Evolutionary conservation across 1,140 invertebrate genomes (phyloP), one percentile per base, ranked within the genome.

Genomic region (Subanguina moxae): DNA sequence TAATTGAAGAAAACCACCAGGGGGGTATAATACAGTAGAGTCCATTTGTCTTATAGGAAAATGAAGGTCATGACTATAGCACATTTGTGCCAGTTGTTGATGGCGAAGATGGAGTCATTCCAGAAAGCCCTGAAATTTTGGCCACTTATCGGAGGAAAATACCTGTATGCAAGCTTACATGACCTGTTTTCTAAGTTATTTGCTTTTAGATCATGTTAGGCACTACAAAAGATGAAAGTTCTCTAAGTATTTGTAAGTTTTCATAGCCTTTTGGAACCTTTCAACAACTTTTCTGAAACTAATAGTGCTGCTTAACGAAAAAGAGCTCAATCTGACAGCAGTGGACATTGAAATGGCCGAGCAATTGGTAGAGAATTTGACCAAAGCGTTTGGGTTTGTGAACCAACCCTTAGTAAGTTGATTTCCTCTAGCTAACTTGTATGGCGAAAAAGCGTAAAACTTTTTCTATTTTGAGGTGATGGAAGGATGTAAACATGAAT

Each of bases 21-120:
- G 0, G 32, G n/a, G n/a, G n/a, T n/a, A n/a, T n/a, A n/a, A n/a
- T n/a, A n/a, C n/a, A n/a, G n/a, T n/a, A n/a, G n/a, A 46, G n/a
- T 57, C 19, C 27, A 58, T 38, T 38, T 38, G 3, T 38, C 32
- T 3, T 38, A 5, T 38, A 38, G 68, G 15, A 43, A 0, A 58
- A 25, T 48, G 15, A 30, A 23, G 67, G 52, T 42, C 64, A 73
- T 46, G 80, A 83, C 56, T 82, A 82, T 62, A 68, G 80, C 45
- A 73, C 76, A 52, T 82, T 83, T 63, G 79, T 80, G 1, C 80
- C 80, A 15, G 75, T 83, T 27, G 74, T 82, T 19, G 80, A 82
- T 57, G 81, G 81, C 1, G 52, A 61, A n/a, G 77, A 74, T 17
- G 81, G 81, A 0, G 61, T 82, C 11, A 78, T 82, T 46, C 80